Evolutionary conservation across 2,888 invertebrate species (phyloP).

Genomic region (Napeogenes inachia): DNA sequence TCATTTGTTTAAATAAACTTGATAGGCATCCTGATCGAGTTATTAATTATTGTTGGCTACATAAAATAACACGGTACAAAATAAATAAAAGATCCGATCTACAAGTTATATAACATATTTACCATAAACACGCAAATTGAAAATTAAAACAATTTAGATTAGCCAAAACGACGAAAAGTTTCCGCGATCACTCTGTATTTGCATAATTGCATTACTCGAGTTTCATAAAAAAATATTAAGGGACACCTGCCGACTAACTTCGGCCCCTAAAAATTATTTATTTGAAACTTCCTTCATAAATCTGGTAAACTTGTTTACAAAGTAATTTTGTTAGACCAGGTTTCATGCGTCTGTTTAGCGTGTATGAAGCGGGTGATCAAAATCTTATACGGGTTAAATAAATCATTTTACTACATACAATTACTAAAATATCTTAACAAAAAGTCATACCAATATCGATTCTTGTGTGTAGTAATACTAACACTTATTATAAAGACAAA

Average conservation of each 20-base stretch:
- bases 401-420: too few species aligned
- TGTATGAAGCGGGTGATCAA: neutral
- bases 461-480: too few species aligned
- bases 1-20: too few species aligned
- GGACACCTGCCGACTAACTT: conserved; percentile 72
- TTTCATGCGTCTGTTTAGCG: conserved; percentile 42
- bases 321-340: conserved; percentile 62
- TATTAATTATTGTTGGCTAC: conserved; percentile 1
- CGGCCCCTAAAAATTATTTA: conserved; percentile 72
- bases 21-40: too few species aligned
- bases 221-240: conserved; percentile 66
- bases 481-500: too few species aligned
- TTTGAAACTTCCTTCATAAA: conserved; percentile 73
- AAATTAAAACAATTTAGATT: conserved; percentile 23
- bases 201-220: conserved; percentile 68
- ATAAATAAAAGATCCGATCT: neutral
- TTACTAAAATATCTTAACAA: too few species aligned
- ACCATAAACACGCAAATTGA: conserved; percentile 10
- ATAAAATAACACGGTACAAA: neutral
- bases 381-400: too few species aligned
- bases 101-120: conserved; percentile 6
- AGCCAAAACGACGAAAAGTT: conserved; percentile 25
- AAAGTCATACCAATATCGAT: too few species aligned
- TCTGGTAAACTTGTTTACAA: conserved; percentile 74
- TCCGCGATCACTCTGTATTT: conserved; percentile 49